Conservation (phyloP, 2,113 vertebrate species). For the Hydropotes inermis region DNA sequence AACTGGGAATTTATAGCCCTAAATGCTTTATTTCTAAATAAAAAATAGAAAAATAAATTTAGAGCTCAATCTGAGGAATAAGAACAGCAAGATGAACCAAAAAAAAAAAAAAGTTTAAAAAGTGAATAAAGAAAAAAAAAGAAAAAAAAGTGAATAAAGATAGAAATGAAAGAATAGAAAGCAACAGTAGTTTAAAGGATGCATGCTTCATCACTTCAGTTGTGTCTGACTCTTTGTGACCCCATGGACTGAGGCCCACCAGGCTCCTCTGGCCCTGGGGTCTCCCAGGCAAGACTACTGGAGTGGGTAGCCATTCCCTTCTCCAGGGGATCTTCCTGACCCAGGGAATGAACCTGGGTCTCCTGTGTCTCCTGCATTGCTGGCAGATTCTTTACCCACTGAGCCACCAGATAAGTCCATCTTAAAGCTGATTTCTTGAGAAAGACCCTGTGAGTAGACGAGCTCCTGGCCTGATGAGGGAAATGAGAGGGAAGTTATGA, state of each 20-base stretch:
- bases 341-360: background rate
- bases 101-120: background rate
- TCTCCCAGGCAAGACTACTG: background rate
- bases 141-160: background rate
- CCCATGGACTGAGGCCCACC: background rate
- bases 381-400: background rate
- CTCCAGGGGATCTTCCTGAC: background rate
- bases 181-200: background rate
- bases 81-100: background rate
- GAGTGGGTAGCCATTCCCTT: background rate
- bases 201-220: background rate
- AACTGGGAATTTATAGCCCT: background rate
- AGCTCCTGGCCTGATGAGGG: background rate
- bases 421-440: background rate
- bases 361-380: background rate
- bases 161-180: background rate
- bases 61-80: background rate
- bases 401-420: background rate
- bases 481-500: background rate
- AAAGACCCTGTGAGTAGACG: background rate
- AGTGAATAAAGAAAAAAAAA: background rate
- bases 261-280: background rate
- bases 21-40: background rate
- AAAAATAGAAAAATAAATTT: background rate
- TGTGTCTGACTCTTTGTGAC: background rate